Conservation (phyloP, 2,113 vertebrate genomes). For the Crotalus helleri region DNA sequence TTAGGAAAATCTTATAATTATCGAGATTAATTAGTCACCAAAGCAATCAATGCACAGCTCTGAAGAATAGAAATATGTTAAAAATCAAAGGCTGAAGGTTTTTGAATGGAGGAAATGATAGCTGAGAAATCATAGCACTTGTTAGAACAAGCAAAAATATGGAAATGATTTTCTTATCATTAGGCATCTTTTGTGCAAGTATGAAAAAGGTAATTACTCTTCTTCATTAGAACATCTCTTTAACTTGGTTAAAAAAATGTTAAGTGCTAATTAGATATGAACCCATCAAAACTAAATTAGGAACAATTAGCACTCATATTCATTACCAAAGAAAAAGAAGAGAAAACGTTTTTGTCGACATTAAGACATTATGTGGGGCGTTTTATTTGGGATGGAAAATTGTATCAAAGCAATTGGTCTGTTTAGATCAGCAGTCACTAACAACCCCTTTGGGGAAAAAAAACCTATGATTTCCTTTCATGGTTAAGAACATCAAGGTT, state of each 20-base stretch:
- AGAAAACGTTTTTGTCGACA: conserved; percentile 6
- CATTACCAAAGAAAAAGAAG: conserved; percentile 40
- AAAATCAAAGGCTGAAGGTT: conserved; percentile 41
- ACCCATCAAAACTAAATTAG: conserved; percentile 51
- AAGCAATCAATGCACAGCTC: conserved; percentile 45
- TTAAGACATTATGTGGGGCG: conserved; percentile 17
- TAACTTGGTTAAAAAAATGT: conserved; percentile 22
- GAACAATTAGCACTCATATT: conserved; percentile 49
- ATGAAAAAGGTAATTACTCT: conserved; percentile 44
- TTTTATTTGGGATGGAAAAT: conserved; percentile 2
- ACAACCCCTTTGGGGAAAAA: fast-evolving
- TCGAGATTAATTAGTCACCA: conserved; percentile 64
- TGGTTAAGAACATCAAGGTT: not conserved
- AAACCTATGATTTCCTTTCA: not conserved
- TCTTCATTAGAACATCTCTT: conserved; percentile 33
- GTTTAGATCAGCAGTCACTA: not conserved
- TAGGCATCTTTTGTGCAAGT: conserved; percentile 40
- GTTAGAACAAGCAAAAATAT: conserved; percentile 46
- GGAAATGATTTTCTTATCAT: conserved; percentile 39
- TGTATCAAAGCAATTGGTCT: not conserved
- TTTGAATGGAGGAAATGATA: conserved; percentile 43
- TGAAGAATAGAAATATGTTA: conserved; percentile 49
- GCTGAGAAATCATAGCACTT: conserved; percentile 39
- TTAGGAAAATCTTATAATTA: conserved; percentile 55
- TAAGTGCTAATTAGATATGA: conserved; percentile 60